Conservation (phyloP, 2,113 vertebrate genomes). For the Chunga burmeisteri region DNA sequence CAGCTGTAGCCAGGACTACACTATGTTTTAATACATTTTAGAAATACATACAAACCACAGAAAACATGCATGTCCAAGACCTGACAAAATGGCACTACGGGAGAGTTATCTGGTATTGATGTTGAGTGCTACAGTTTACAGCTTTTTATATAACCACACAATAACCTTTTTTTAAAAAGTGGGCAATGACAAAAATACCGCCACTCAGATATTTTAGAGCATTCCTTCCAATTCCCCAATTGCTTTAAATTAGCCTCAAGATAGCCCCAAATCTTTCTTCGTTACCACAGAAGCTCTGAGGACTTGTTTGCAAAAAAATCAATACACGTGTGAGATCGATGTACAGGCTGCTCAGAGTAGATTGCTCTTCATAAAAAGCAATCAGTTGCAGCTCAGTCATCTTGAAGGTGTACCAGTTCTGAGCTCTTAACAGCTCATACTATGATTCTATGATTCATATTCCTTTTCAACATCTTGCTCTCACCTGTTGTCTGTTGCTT, state of each 20-base stretch:
- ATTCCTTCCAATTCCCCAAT: not conserved
- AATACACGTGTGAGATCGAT: accelerated
- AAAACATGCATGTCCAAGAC: not conserved
- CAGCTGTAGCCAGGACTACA: not conserved
- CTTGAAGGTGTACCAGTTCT: not conserved
- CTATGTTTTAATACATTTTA: not conserved
- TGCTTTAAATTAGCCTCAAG: not conserved
- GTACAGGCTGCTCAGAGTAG: not conserved
- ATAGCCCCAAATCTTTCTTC: not conserved
- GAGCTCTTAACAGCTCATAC: not conserved
- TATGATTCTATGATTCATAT: too few relatives aligned
- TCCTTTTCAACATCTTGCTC: not conserved
- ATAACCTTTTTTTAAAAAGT: not conserved
- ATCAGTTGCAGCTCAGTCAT: not conserved
- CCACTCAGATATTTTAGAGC: not conserved
- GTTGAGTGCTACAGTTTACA: not conserved
- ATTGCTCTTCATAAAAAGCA: not conserved
- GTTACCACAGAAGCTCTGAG: not conserved
- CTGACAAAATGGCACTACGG: not conserved
- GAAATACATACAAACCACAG: not conserved
- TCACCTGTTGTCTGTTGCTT: conserved; percentile 96
- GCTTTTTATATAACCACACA: not conserved
- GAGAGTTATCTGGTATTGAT: not conserved
- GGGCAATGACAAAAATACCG: not conserved
- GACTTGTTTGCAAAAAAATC: not conserved